phyloP scores from a whole-genome alignment of 1,140 invertebrate species.

The Drosophila takahashii region DNA sequence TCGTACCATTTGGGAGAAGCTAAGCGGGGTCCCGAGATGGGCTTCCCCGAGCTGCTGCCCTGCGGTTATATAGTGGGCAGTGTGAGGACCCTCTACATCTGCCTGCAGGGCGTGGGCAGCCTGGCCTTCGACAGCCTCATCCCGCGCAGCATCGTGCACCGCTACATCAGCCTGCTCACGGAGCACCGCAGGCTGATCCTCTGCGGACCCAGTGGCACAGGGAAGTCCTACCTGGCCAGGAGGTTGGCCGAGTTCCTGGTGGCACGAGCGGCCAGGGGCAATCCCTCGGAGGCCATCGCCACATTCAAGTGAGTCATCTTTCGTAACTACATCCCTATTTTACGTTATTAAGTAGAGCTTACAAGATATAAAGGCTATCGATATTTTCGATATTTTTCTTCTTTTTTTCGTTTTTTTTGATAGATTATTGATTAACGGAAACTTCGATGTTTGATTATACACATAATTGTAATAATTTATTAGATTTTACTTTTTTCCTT shows the following conservation, averaged over 20 bases:
- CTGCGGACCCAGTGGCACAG: conserved; percentile 98
- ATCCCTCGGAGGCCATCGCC: conserved; percentile 91
- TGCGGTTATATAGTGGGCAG: conserved; percentile 97
- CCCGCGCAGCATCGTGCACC: conserved; percentile 97
- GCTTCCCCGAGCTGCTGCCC: conserved; percentile 94
- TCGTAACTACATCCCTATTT: too few relatives aligned
- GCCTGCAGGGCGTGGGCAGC: conserved; percentile 95
- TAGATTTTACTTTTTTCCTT: too few relatives aligned
- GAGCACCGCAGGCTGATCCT: conserved; percentile 97
- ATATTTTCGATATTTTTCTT: too few relatives aligned
- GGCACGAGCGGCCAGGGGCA: conserved; percentile 87
- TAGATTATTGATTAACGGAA: too few relatives aligned
- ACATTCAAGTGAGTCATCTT: conserved; percentile 91
- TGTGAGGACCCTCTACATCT: conserved; percentile 91
- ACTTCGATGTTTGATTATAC: too few relatives aligned
- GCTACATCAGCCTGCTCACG: conserved; percentile 94
- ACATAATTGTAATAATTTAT: too few relatives aligned
- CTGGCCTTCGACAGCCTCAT: conserved; percentile 98
- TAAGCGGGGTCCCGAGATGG: conserved; percentile 88
- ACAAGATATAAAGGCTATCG: too few relatives aligned
- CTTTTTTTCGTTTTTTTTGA: too few relatives aligned
- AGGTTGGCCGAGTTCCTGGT: conserved; percentile 97
- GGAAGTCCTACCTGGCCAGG: conserved; percentile 98
- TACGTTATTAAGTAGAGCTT: too few relatives aligned
- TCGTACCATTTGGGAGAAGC: conserved; percentile 97